A percentile compares a stretch with the other conserved stretches of the same genome.
Evolutionary conservation across 2,113 vertebrate genomes (phyloP).

Genomic region (Psilopsiagon aymara): DNA sequence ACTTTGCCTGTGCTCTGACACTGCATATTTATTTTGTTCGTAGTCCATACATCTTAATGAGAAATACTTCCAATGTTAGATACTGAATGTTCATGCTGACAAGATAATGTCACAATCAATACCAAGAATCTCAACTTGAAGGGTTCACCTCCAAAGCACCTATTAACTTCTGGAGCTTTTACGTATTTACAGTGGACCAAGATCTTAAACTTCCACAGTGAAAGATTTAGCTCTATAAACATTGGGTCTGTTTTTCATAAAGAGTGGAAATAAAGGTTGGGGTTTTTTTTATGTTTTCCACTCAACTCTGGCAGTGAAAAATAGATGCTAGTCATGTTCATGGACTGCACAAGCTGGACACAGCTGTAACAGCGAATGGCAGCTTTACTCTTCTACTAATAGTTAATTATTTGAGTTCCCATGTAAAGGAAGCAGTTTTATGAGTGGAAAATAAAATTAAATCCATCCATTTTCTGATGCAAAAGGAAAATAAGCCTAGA

Average conservation of each 20-base stretch:
- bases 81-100: conserved; percentile 49
- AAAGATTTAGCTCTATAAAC: not conserved
- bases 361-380: not conserved
- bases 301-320: not conserved
- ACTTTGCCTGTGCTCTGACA: conserved; percentile 12
- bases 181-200: not conserved
- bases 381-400: not conserved
- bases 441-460: not conserved
- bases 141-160: conserved; percentile 38
- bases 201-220: not conserved
- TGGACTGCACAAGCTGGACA: not conserved
- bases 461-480: not conserved
- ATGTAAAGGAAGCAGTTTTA: not conserved
- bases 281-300: not conserved
- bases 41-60: conserved; percentile 29
- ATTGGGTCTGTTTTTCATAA: not conserved
- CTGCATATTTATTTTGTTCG: conserved; percentile 1
- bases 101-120: conserved; percentile 54
- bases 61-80: conserved; percentile 31
- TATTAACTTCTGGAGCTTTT: conserved; percentile 21
- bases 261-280: not conserved
- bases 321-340: not conserved
- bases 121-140: not conserved
- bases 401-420: not conserved
- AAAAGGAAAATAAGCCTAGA: not conserved